A percentile compares a stretch with the other conserved stretches of the same genome.
phyloP scores from a whole-genome alignment of 2,797 vertebrate species.

The Melanogrammus aeglefinus region DNA sequence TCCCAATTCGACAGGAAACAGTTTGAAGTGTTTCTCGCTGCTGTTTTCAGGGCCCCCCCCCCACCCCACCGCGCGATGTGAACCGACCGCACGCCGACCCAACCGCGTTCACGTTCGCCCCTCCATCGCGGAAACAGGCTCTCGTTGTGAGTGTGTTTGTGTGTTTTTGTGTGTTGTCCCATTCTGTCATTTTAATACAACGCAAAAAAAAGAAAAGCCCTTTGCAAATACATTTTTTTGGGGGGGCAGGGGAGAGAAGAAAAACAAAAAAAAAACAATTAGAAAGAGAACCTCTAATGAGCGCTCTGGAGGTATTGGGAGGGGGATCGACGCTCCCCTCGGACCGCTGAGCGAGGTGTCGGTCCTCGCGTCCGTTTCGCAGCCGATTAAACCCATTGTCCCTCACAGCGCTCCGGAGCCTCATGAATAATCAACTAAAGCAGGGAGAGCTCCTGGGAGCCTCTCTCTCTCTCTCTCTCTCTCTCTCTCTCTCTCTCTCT shows the following conservation, averaged over 20 bases:
- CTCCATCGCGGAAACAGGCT: no score
- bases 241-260: neutral
- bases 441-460: conserved; percentile 58
- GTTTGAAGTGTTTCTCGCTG: no score
- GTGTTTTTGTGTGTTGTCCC: no score
- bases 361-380: conserved; percentile 50
- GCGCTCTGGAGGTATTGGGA: conserved; percentile 14
- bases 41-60: no score
- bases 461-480: conserved; percentile 6
- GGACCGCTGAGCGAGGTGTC: conserved; percentile 40
- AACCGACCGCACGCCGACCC: no score
- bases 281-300: conserved; percentile 15
- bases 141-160: no score
- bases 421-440: conserved; percentile 72
- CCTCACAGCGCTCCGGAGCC: conserved; percentile 61
- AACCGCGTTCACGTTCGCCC: no score
- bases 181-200: neutral
- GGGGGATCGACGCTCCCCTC: conserved; percentile 7
- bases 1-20: neutral
- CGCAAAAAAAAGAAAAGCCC: neutral
- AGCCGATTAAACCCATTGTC: conserved; percentile 66
- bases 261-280: neutral
- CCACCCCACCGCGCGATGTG: neutral
- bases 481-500: no score
- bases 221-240: neutral